phyloP scores from a whole-genome alignment of 2,797 vertebrate species.

The Spheniscus humboldti region DNA sequence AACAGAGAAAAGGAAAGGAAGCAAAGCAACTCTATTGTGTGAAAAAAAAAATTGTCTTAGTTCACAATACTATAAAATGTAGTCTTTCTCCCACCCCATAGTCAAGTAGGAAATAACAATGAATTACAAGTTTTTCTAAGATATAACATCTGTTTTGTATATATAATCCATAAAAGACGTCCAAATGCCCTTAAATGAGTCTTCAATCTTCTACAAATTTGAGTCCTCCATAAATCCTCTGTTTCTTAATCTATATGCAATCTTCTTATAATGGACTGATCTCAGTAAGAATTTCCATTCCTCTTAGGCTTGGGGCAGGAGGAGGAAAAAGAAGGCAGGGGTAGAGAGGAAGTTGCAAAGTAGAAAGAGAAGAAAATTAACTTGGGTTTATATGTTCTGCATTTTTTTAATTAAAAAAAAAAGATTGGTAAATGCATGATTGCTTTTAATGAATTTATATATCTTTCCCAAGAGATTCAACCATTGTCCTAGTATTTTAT shows the following conservation, averaged over 20 bases:
- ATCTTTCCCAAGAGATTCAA: neutral
- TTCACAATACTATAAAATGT: neutral
- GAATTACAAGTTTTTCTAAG: neutral
- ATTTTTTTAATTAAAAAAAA: neutral
- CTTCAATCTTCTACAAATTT: constrained; percentile 27
- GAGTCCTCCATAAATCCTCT: constrained; percentile 18
- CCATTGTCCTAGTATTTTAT: neutral
- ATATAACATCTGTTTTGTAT: constrained; percentile 29
- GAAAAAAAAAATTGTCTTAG: neutral
- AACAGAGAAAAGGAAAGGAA: constrained; percentile 1
- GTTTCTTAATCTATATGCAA: constrained; percentile 13
- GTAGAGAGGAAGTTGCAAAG: neutral
- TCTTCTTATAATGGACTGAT: neutral
- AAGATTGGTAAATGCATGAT: neutral
- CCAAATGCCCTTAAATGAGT: constrained; percentile 16
- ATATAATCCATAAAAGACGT: constrained; percentile 9
- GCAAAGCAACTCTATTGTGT: neutral
- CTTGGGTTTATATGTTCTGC: neutral
- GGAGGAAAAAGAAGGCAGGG: neutral
- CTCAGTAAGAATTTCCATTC: neutral
- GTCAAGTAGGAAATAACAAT: constrained; percentile 25
- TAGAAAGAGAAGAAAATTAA: neutral
- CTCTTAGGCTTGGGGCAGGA: neutral
- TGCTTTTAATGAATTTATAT: neutral
- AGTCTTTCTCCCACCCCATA: neutral